phyloP scores from a whole-genome alignment of 2,797 vertebrate species.

The Onychomys torridus region DNA sequence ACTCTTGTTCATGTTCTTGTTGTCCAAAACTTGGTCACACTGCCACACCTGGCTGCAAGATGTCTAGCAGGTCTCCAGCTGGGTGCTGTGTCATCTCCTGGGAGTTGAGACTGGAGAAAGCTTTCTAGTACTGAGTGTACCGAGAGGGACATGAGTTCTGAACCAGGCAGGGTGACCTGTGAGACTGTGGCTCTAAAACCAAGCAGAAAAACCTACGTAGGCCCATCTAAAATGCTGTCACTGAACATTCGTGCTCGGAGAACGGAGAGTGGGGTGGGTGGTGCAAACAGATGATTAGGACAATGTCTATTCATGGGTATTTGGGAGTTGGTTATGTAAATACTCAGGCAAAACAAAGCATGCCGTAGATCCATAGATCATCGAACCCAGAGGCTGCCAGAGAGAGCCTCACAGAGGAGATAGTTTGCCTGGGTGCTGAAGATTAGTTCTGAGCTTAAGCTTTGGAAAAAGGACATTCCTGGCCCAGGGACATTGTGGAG shows the following conservation, averaged over 20 bases:
- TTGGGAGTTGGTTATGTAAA: not conserved
- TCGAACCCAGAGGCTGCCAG: not conserved
- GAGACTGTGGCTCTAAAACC: not conserved
- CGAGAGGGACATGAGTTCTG: not conserved
- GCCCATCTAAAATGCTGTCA: not conserved
- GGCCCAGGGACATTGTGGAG: not conserved
- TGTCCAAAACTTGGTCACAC: not conserved
- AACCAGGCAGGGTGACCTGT: not conserved
- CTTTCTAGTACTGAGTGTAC: not conserved
- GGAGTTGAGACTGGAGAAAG: not conserved
- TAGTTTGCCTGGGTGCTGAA: not conserved
- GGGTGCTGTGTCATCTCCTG: not conserved
- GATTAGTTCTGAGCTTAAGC: not conserved
- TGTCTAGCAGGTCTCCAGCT: not conserved
- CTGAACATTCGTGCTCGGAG: not conserved
- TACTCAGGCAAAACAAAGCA: not conserved
- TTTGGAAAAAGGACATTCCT: not conserved
- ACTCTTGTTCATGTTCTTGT: not conserved
- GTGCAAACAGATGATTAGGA: not conserved
- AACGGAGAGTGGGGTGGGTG: not conserved
- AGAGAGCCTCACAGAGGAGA: not conserved
- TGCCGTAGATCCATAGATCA: not conserved
- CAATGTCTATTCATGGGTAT: not conserved
- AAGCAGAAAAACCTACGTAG: not conserved
- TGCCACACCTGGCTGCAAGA: not conserved